phyloP scores from a whole-genome alignment of 2,113 vertebrate genomes.

The Lagopus muta region DNA sequence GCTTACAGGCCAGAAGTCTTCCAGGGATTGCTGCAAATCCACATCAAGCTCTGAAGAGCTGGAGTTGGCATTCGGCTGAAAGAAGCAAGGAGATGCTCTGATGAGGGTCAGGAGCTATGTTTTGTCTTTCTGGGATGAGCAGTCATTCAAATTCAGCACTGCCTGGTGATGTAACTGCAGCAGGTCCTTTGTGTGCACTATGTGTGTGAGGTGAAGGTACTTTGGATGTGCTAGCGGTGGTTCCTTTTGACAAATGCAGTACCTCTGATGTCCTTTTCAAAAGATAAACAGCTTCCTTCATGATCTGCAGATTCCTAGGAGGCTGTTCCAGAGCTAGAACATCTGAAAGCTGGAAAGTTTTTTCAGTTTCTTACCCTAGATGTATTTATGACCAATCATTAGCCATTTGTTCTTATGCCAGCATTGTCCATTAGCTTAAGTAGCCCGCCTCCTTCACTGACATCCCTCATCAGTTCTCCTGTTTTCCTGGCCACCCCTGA shows the following conservation, averaged over 20 bases:
- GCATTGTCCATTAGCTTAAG: not conserved
- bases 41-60: not conserved
- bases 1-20: not conserved
- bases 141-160: not conserved
- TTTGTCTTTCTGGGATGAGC: not conserved
- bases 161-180: not conserved
- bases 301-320: not conserved
- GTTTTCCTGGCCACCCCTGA: not conserved
- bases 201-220: accelerated
- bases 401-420: not conserved
- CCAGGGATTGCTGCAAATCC: not conserved
- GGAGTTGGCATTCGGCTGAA: not conserved
- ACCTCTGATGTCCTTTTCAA: not conserved
- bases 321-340: not conserved
- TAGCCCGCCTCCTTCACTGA: accelerated
- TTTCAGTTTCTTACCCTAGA: not conserved
- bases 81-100: not conserved
- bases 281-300: not conserved
- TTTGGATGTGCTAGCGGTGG: not conserved
- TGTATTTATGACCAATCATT: not conserved
- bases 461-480: not conserved
- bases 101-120: not conserved
- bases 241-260: not conserved
- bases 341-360: not conserved
- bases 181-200: not conserved